Conservation (phyloP, 2,113 vertebrate genomes). For the Seriola quinqueradiata region DNA sequence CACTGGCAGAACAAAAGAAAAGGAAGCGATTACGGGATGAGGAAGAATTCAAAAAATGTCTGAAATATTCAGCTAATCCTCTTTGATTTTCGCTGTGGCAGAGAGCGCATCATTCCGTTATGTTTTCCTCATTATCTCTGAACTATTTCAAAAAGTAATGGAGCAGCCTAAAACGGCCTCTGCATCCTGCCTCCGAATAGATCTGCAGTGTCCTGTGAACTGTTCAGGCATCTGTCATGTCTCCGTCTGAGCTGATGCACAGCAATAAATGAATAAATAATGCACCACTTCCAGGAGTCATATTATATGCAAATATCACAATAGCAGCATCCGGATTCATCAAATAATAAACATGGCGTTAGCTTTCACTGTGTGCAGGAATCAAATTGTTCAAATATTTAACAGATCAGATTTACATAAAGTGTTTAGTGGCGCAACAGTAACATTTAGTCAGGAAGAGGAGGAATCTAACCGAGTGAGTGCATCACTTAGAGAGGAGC, state of each 20-base stretch:
- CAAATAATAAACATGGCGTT: conserved; percentile 4
- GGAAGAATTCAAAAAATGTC: conserved; percentile 13
- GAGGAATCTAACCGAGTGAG: conserved; percentile 2
- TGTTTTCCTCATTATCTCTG: conserved; percentile 25
- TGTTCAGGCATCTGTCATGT: background rate
- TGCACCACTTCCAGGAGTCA: background rate
- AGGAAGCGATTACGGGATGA: background rate
- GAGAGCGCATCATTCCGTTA: background rate
- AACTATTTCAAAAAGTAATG: background rate
- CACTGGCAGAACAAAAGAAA: conserved; percentile 8
- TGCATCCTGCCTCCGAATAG: background rate
- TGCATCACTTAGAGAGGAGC: conserved; percentile 4
- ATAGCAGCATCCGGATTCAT: background rate
- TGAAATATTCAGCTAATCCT: conserved; percentile 5
- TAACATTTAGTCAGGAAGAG: background rate
- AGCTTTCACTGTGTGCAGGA: background rate
- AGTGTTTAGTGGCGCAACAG: conserved; percentile 1
- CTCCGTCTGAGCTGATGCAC: conserved; percentile 10
- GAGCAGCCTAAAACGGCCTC: background rate
- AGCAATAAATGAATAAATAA: conserved; percentile 20
- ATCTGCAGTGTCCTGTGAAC: background rate
- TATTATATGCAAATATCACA: conserved; percentile 9
- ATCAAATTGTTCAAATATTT: conserved; percentile 43
- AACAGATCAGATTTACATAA: conserved; percentile 15
- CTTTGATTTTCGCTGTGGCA: conserved; percentile 39